A percentile compares a stretch with the other conserved stretches of the same genome.
These are phyloP conservation scores for Trichomalopsis sarcophagae DNA, from an alignment of 1,140 invertebrate genomes.

Conservation along the genomic window DNA sequence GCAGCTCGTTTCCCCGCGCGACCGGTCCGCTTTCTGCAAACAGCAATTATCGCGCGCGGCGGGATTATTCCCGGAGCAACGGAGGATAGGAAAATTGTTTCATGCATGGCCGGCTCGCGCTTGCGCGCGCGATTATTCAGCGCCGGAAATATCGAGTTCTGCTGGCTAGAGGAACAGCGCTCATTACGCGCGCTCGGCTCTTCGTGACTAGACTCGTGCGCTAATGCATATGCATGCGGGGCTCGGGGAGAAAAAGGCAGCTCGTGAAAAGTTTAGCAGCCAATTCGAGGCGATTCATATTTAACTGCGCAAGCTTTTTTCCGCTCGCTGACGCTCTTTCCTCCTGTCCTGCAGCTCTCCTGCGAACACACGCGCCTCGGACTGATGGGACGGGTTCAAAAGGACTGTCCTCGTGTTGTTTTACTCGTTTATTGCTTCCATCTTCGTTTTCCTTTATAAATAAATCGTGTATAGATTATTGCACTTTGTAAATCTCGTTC, in stretches of 20 bases:
- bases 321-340: no score
- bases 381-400: not conserved
- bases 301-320: not conserved
- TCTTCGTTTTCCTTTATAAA: constrained; percentile 53
- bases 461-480: constrained; percentile 53
- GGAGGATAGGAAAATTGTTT: constrained; percentile 56
- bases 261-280: constrained; percentile 52
- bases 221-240: not conserved
- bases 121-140: constrained; percentile 44
- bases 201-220: constrained; percentile 44
- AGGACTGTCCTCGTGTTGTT: not conserved
- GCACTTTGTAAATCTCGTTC: constrained; percentile 48
- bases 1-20: no score
- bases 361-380: not conserved
- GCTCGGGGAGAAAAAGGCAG: constrained; percentile 1
- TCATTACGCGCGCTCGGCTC: constrained; percentile 40
- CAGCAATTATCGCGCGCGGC: not conserved
- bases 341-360: no score
- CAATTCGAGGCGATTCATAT: constrained; percentile 36
- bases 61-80: not conserved
- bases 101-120: constrained; percentile 48
- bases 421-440: constrained; percentile 52
- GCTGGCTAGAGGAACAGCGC: constrained; percentile 50
- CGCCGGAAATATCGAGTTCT: constrained; percentile 62
- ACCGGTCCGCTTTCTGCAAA: not conserved